phyloP scores from a whole-genome alignment of 2,888 invertebrate species.

The Harpagoxenus sublaevis region DNA sequence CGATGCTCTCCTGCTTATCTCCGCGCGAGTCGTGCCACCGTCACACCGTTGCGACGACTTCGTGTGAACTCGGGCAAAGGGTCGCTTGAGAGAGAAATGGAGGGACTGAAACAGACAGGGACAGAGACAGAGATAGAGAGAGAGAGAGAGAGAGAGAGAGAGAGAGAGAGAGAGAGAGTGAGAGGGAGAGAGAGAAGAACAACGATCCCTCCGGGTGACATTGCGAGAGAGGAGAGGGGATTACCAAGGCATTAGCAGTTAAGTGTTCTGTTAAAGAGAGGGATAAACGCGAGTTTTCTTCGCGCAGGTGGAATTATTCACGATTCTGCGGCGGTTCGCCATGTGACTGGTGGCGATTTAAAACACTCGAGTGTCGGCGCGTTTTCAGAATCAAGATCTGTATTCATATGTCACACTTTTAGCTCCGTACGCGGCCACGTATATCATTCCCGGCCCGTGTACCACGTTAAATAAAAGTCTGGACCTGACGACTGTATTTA shows the following conservation, averaged over 20 bases:
- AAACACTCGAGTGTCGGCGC: slow-evolving; percentile 4
- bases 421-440: slow-evolving; percentile 12
- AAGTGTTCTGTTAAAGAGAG: slow-evolving; percentile 45
- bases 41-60: slow-evolving; percentile 37
- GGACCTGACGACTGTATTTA: slow-evolving; percentile 26
- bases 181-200: background rate
- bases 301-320: slow-evolving; percentile 35
- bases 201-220: slow-evolving; percentile 7
- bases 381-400: slow-evolving; percentile 15
- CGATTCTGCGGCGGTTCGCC: background rate
- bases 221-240: slow-evolving; percentile 16
- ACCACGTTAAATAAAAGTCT: slow-evolving; percentile 26
- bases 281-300: slow-evolving; percentile 29
- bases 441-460: slow-evolving; percentile 22
- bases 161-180: background rate
- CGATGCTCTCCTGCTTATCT: slow-evolving; percentile 45
- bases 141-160: no score
- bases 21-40: slow-evolving; percentile 9
- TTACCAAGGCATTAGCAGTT: slow-evolving; percentile 43
- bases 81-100: slow-evolving; percentile 11
- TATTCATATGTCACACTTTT: slow-evolving; percentile 10
- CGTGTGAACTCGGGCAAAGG: slow-evolving; percentile 36
- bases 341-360: slow-evolving; percentile 27
- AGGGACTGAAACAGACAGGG: background rate
- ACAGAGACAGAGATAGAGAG: background rate